Base-by-base conservation (phyloP, 2,888 invertebrate genomes). In the Drosophila ustulata region DNA sequence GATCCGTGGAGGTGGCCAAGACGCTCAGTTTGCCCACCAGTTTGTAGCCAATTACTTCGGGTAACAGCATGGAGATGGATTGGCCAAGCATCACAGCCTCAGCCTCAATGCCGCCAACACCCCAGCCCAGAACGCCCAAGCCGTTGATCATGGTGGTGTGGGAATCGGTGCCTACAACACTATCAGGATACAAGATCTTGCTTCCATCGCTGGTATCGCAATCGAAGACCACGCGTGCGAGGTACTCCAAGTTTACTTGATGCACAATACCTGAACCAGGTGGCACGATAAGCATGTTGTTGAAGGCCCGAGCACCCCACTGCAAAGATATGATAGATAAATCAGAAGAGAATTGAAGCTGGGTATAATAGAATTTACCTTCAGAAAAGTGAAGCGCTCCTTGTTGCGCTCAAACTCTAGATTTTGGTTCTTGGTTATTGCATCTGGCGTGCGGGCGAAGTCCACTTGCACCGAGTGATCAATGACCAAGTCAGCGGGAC, bases 111-210 rank as follows among this genome's bases (percentile, higher is more conserved):
- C 97, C 97, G 46, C 97, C 97, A 18, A 97, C 97, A 71, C 98
- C 98, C 99, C 99, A 99, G 1, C 99, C 99, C 4, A 99, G 94
- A 1, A 99, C 97, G 0, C 99, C 99, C 3, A 99, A 94, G 0
- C 99, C 99, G 90, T 98, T 98, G 77, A 99, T 98, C 99, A 99
- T 99, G 11, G 99, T 99, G 2, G 99, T 99, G 90, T 99, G 99
- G 0, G 98, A 98, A 94, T 99, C 99, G 0, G 99, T 99, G 7
- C 99, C 99, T 43, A 99, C 99, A 72, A 98, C 95, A 8, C 96
- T 97, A 92, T 98, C 98, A 0, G 98, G 98, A 90, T 97, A 96
- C 1, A 98, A 93, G 0, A 95, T 85, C 52, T 93, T 92, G 37
- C 79, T 85, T 23, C 87, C 91, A 39, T 90, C 88, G 45, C 71